phyloP scores from a whole-genome alignment of 2,888 invertebrate species.

The Morinoia aosen region DNA sequence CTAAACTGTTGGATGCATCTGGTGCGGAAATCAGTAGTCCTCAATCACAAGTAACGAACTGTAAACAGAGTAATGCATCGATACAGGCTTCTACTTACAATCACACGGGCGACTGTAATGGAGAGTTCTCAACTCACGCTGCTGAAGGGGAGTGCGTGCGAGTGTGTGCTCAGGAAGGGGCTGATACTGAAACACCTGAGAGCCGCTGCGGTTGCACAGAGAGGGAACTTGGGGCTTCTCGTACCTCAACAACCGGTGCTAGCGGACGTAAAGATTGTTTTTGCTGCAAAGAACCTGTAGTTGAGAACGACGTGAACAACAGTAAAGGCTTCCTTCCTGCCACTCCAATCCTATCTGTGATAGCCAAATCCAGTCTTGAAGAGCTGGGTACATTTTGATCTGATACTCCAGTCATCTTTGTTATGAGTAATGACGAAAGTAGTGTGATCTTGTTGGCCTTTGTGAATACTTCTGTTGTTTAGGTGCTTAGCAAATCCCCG shows the following conservation, averaged over 20 bases:
- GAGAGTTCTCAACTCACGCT: not conserved
- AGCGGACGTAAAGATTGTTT: not conserved
- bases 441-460: slow-evolving; percentile 16
- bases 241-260: not conserved
- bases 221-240: not conserved
- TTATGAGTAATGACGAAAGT: slow-evolving; percentile 27
- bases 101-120: not conserved
- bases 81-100: not conserved
- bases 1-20: not conserved
- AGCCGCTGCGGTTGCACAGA: not conserved
- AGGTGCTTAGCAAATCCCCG: not conserved
- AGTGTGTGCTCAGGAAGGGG: not conserved
- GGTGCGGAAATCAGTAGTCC: not conserved
- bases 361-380: slow-evolving; percentile 43
- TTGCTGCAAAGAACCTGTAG: not conserved
- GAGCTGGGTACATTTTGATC: slow-evolving; percentile 39
- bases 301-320: not conserved
- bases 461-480: not conserved
- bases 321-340: not conserved
- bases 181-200: not conserved
- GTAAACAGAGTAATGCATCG: not conserved
- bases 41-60: not conserved
- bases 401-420: slow-evolving; percentile 9
- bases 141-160: not conserved
- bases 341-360: slow-evolving; percentile 12